Evolutionary conservation across 1,140 invertebrate genomes (phyloP), one percentile per base, ranked within the genome.

Genomic region (Atta cephalotes): DNA sequence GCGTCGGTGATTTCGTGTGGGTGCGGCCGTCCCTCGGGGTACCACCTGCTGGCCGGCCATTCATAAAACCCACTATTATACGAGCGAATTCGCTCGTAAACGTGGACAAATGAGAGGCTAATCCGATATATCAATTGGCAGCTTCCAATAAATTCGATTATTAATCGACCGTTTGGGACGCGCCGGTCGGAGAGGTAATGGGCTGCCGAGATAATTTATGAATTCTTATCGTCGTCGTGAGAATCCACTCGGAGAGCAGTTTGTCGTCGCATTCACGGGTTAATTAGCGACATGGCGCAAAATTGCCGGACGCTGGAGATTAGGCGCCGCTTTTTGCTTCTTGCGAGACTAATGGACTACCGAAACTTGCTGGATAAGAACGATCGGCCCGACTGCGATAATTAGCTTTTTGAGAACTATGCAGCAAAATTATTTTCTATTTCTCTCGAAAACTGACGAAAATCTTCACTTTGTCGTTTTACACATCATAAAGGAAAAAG

Each of bases 41-140:
- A 60, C 53, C 85, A 85, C 86, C 76, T 81, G 80, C 89, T 71
- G 89, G 5, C 78, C 65, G 56, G 39, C 53, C 60, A 53, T 77
- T 89, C 85, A 62, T 85, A 89, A 87, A 87, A 60, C 45, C 82
- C 56, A 51, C 51, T 70, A 74, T 68, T 77, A 79, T 66, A 87
- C 77, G 85, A 87, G 89, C 79, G 66, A 80, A 87, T 72, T 89
- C 70, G 80, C 79, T 87, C 79, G 79, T 85, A 84, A 89, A 89
- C 85, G 88, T 45, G 66, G 79, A 87, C 77, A 87, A 89, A 87
- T 82, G 88, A 60, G 45, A 51, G 72, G 71, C 58, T 89, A 90
- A 90, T 89, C 77, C 79, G 88, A 77, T 68, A 74, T 86, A 90
- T 90, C 87, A 89, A 90, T 90, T 81, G 88, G 31, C 88, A 49